These are phyloP conservation scores for Ciconia nigra DNA, from an alignment of 2,797 vertebrate species.

Conservation along the genomic window DNA sequence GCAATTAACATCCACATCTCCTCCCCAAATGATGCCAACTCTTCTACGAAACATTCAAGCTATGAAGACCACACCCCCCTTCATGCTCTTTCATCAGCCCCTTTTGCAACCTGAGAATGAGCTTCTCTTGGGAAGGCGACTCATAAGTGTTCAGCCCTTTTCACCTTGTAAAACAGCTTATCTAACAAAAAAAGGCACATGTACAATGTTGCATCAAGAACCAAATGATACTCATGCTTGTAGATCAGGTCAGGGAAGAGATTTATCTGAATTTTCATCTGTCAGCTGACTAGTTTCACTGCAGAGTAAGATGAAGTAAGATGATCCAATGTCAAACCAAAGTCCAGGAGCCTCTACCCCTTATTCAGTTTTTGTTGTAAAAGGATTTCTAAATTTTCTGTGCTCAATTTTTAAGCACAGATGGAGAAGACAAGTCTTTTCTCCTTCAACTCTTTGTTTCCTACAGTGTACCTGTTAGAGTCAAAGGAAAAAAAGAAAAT, in stretches of 20 bases:
- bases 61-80: background rate
- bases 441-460: background rate
- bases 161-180: background rate
- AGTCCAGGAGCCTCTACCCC: background rate
- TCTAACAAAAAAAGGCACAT: background rate
- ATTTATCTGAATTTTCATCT: background rate
- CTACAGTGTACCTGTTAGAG: background rate
- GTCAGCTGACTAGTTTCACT: background rate
- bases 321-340: background rate
- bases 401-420: background rate
- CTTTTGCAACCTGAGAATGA: background rate
- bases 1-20: background rate
- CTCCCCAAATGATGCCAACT: background rate
- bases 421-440: background rate
- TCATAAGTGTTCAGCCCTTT: background rate
- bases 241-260: background rate
- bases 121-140: background rate
- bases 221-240: background rate
- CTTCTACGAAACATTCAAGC: background rate
- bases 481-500: background rate
- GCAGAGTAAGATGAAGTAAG: background rate
- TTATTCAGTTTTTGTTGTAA: background rate
- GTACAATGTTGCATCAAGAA: background rate
- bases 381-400: background rate
- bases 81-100: background rate